Evolutionary conservation across 53 echinoderm and acorn worm species (phyloP), one percentile per base, ranked within the genome.

Genomic region (Echinometra lucunter): DNA sequence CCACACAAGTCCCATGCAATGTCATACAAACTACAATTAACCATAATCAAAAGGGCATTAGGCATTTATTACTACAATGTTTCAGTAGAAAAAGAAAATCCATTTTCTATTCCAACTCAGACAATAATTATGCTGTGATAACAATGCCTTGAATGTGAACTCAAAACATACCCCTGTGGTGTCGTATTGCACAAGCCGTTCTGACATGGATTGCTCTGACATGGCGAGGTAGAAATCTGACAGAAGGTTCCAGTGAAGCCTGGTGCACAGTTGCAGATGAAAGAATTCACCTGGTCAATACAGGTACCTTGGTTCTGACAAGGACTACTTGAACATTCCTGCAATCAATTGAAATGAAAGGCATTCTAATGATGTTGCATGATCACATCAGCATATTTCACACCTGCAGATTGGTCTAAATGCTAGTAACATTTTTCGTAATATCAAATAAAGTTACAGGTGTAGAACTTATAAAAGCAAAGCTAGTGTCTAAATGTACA

Each of bases 271-370:
- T 47, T 30, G 57, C 93, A 92, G 30, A 34, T 74, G 93, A 92
- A 75, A 6, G 57, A 74, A 74, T 92, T 92, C 19, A 75, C 53
- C 1, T 80, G 80, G 57, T 92, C 93, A 11, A 75, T 57, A 38
- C 93, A 92, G 18, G 57, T 92, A 53, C 93, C 93, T 37, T n/a
- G 55, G 56, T 92, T 92, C 37, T 92, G 93, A 58, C 93, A 92
- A 6, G 93, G 93, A 23, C 21, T 21, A 57, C 93, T 92, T 15
- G 34, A 28, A 78, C 93, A 92, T 78, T 92, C 93, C 93, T 92
- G 53, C 53, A 53, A 53, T 53, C 0, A 13, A 53, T 11, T 53
- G 53, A 53, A 53, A 53, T 53, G 9, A 53, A 53, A 53, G 8
- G 13, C n/a, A n/a, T n/a, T n/a, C n/a, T n/a, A n/a, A n/a, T n/a